A percentile compares a stretch with the other conserved stretches of the same genome.
phyloP scores from a whole-genome alignment of 2,797 vertebrate genomes.

The Tokudaia muenninki region DNA sequence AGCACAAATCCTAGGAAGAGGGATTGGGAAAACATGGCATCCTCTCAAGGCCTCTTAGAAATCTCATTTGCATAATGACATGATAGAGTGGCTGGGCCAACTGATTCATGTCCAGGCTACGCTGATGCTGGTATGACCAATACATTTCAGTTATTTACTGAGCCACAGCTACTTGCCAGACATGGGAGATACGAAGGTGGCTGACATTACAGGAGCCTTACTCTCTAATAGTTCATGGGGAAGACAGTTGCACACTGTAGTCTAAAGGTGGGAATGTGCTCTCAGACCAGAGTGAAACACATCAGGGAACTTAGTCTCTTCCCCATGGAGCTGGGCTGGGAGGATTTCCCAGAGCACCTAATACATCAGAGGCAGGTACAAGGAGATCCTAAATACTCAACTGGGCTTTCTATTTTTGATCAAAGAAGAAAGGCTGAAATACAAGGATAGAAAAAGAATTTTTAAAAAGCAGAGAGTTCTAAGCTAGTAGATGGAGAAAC shows the following conservation, averaged over 20 bases:
- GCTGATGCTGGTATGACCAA: not conserved
- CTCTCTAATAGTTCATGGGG: not conserved
- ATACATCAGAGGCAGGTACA: not conserved
- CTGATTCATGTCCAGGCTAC: not conserved
- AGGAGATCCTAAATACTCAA: not conserved
- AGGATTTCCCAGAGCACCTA: not conserved
- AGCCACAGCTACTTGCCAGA: slow-evolving; percentile 12
- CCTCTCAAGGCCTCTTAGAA: not conserved
- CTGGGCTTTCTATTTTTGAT: not conserved
- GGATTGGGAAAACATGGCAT: not conserved
- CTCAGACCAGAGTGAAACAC: not conserved
- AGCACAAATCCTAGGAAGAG: slow-evolving; percentile 43
- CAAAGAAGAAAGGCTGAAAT: not conserved
- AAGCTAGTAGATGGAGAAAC: not conserved
- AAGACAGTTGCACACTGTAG: not conserved
- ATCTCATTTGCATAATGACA: not conserved
- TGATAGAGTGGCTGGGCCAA: not conserved
- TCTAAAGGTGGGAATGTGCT: not conserved
- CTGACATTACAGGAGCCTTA: not conserved
- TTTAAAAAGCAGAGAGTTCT: not conserved
- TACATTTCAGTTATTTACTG: slow-evolving; percentile 50
- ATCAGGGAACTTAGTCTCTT: not conserved
- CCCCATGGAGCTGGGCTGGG: not conserved
- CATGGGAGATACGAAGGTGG: not conserved
- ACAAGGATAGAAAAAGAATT: not conserved